Evolutionary conservation across 2,797 vertebrate species (phyloP), one percentile per base, ranked within the genome.

Genomic region (Streptopelia turtur): DNA sequence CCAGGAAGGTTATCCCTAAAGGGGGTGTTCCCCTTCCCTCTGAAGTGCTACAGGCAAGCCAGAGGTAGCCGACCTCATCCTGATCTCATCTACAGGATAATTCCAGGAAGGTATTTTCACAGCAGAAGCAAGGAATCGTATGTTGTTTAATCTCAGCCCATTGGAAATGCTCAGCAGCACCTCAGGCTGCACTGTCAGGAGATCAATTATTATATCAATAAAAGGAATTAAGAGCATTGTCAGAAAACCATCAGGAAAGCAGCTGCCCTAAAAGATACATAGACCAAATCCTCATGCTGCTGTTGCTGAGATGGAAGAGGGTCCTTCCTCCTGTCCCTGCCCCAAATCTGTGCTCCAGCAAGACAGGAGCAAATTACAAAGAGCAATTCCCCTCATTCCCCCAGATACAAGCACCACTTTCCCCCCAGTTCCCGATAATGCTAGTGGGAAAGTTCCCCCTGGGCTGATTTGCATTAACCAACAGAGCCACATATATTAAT

Each of bases 221-320:
- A 85, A 93, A 91, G 60, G 63, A 94, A 92, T 94, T 93, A 94
- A 92, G 85, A 91, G 59, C 56, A 90, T 80, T 91, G 64, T 83
- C 71, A 88, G 83, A 72, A 93, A 92, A 91, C 65, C 31, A 37
- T 53, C 35, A 92, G 50, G 59, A 93, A 89, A 90, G 50, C 71
- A 85, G 83, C 22, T 8, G 6, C 53, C 66, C 59, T 88, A 87
- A 70, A 94, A 95, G 37, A 87, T 25, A 82, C 31, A 35, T 4
- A 82, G n/a, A 66, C 45, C 30, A 83, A 78, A 77, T 89, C 70
- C 21, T 94, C 13, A 49, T 66, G 27, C 69, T 63, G 24, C 59
- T 8, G 1, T 20, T 89, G 20, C 41, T 70, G 35, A 70, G 60
- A n/a, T 16, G 37, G n/a, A 80, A 86, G 41, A 84, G 24, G 13